Percentiles rank a stretch among this genome's conserved stretches.
Evolutionary conservation across 2,888 invertebrate genomes (phyloP).

Genomic region (Blastobasis adustella): DNA sequence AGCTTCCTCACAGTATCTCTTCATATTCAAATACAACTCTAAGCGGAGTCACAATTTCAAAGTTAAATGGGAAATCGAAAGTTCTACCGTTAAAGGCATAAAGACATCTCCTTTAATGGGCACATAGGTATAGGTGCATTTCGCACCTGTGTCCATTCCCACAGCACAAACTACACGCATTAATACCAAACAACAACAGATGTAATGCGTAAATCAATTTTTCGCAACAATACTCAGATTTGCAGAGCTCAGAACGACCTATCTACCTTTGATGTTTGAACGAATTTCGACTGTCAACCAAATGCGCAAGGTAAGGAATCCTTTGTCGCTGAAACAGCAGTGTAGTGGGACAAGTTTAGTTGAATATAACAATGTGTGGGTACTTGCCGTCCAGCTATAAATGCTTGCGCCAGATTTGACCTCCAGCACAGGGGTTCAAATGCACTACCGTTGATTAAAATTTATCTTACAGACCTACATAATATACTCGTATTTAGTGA

Average conservation of each 20-base stretch:
- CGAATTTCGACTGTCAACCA: constrained; percentile 15
- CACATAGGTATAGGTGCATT: background rate
- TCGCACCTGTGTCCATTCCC: background rate
- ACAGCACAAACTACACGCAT: no score
- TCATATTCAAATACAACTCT: no score
- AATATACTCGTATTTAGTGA: background rate
- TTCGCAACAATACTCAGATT: constrained; percentile 58
- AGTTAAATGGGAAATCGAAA: no score
- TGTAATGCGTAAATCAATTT: constrained; percentile 71
- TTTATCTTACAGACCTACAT: constrained; percentile 17
- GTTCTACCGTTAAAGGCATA: no score
- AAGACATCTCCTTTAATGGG: no score
- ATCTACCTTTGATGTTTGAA: constrained; percentile 9
- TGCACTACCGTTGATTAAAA: constrained; percentile 20
- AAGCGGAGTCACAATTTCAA: no score
- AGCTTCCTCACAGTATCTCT: no score
- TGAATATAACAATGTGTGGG: constrained; percentile 56
- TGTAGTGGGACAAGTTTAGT: background rate
- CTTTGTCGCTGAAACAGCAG: background rate
- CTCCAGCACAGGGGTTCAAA: constrained; percentile 42
- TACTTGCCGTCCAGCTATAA: constrained; percentile 47
- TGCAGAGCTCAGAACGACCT: constrained; percentile 10
- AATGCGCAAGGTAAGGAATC: no score
- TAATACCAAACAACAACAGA: constrained; percentile 26
- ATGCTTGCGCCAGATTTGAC: constrained; percentile 59